Base-by-base conservation (phyloP, 2,113 vertebrate species). In the Eubucco bourcierii region DNA sequence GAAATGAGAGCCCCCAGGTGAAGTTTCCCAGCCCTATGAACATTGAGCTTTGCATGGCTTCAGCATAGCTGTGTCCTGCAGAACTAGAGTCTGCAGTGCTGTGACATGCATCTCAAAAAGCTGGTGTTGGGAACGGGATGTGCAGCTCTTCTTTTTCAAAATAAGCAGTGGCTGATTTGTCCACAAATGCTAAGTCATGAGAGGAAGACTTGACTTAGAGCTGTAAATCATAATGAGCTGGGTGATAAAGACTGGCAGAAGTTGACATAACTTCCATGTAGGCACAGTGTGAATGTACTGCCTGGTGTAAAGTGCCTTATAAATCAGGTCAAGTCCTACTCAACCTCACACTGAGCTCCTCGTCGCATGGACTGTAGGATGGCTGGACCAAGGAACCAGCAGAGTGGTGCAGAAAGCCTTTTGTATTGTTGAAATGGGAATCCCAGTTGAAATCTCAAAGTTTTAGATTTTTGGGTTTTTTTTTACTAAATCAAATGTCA, bases 281-380 rank as follows among this genome's bases (percentile, higher is more conserved):
- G 10, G 34, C 37, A 12, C 19, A 13, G 64, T 12, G 19, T 52
- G 65, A 27, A 5, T 46, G 21, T 73, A 31, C 27, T 63, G 37
- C 20, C 28, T 27, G 4, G 37, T 2, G 0, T 47, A 12, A 64
- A 52, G 23, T 29, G 17, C 65, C 29, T 50, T 33, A n/a, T 60
- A 44, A 29, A 29, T 68, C 41, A 19, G 31, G 25, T 24, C 44
- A n/a, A 5, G n/a, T n/a, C 56, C 61, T 84, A 47, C 37, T 75
- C 31, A 59, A 19, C 66, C 53, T 82, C 27, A 12, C 14, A 47
- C 89, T 34, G 19, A 78, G 9, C 24, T 76, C 67, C 56, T 88
- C 1, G 1, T 31, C 17, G 13, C 0, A 0, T 3, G 7, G 47
- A 14, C 9, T 53, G 39, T 23, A 53, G 34, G 8, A 28, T 41